A percentile compares a stretch with the other conserved stretches of the same genome.
phyloP scores from a whole-genome alignment of 1,140 invertebrate species.

The Asbolus verrucosus region DNA sequence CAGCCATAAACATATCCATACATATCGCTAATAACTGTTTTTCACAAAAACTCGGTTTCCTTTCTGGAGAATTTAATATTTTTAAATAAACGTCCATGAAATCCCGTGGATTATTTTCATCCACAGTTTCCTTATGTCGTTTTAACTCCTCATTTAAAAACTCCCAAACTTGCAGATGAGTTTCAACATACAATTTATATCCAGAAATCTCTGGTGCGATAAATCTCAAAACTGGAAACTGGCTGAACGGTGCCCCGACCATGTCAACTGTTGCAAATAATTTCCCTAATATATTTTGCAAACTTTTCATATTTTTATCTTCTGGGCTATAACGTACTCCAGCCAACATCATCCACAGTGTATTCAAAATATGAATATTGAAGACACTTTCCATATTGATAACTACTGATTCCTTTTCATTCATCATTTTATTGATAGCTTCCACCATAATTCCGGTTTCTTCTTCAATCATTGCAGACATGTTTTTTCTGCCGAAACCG shows the following conservation, averaged over 20 bases:
- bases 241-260: constrained; percentile 80
- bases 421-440: constrained; percentile 59
- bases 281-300: constrained; percentile 78
- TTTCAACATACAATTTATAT: constrained; percentile 78
- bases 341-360: constrained; percentile 89
- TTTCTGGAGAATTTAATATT: constrained; percentile 69
- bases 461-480: constrained; percentile 77
- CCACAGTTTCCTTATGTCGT: constrained; percentile 78
- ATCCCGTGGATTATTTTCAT: constrained; percentile 75
- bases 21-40: constrained; percentile 81
- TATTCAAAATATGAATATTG: constrained; percentile 83
- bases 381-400: constrained; percentile 78
- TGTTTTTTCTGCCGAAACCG: constrained; percentile 82
- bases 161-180: constrained; percentile 77
- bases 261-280: constrained; percentile 81
- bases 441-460: constrained; percentile 72
- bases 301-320: constrained; percentile 74
- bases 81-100: constrained; percentile 89
- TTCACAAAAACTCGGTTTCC: constrained; percentile 68
- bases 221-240: constrained; percentile 81
- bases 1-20: constrained; percentile 83
- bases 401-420: constrained; percentile 52
- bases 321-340: constrained; percentile 76
- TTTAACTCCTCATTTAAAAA: constrained; percentile 80
- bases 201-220: constrained; percentile 81